A percentile compares a stretch with the other conserved stretches of the same genome.
Conservation (phyloP, 2,113 vertebrate genomes). For the Chauna torquata region DNA sequence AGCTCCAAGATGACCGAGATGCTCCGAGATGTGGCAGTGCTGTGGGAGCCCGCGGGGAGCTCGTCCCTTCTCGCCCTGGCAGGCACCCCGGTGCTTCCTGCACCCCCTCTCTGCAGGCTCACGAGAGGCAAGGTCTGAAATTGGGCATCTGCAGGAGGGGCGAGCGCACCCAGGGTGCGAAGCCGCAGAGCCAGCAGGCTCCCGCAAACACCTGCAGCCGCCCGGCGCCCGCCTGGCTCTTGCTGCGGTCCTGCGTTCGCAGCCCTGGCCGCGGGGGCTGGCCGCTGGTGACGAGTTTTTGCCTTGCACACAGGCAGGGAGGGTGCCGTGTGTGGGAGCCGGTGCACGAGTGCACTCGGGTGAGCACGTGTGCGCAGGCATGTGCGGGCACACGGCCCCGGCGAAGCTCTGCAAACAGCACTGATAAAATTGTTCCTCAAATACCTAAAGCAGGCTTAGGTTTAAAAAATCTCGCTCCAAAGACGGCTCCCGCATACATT, state of each 20-base stretch:
- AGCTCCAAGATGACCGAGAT: not conserved
- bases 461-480: not conserved
- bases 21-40: not conserved
- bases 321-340: rapidly evolving
- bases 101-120: not conserved
- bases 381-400: not conserved
- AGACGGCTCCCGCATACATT: not conserved
- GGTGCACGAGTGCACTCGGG: rapidly evolving
- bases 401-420: slow-evolving; percentile 1
- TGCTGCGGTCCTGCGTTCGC: rapidly evolving
- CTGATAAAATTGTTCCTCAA: slow-evolving; percentile 31
- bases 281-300: rapidly evolving
- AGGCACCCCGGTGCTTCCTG: rapidly evolving
- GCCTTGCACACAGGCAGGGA: not conserved
- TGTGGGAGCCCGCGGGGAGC: not conserved
- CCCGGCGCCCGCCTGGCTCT: not conserved
- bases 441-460: slow-evolving; percentile 44
- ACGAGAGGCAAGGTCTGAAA: not conserved
- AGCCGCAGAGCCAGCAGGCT: not conserved
- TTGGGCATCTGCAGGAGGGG: not conserved
- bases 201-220: rapidly evolving
- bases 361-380: not conserved
- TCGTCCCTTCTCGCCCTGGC: not conserved
- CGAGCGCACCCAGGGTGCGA: rapidly evolving
- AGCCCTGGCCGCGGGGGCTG: rapidly evolving